These are phyloP conservation scores for Zootermopsis nevadensis DNA, from an alignment of 2,888 invertebrate species.

Conservation along the genomic window DNA sequence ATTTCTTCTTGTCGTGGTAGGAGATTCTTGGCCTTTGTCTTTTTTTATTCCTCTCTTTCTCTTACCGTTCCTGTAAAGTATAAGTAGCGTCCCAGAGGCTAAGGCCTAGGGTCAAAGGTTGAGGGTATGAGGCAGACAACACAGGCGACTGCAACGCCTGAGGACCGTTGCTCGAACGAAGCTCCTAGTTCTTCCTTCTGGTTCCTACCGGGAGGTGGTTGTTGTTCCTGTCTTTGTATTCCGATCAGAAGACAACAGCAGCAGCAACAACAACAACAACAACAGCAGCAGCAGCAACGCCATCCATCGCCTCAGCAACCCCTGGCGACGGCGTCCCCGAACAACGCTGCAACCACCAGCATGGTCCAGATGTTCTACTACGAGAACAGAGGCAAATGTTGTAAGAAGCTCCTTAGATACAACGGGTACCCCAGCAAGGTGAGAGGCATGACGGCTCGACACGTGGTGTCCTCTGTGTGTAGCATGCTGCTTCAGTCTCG, in stretches of 20 bases:
- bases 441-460: constrained; percentile 56
- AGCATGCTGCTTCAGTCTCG: neutral
- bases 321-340: constrained; percentile 46
- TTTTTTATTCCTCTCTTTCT: neutral
- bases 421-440: constrained; percentile 87
- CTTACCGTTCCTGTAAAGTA: neutral
- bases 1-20: neutral
- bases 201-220: constrained; percentile 56
- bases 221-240: constrained; percentile 65
- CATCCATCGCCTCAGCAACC: neutral
- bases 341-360: constrained; percentile 59
- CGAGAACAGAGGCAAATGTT: constrained; percentile 85
- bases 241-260: constrained; percentile 61
- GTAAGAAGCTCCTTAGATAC: constrained; percentile 82
- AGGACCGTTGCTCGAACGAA: neutral
- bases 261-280: constrained; percentile 54
- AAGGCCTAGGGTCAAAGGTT: neutral
- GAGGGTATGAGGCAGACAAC: constrained; percentile 8
- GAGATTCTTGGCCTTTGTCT: neutral
- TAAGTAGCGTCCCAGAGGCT: constrained; percentile 3
- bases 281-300: constrained; percentile 51
- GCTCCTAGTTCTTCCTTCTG: constrained; percentile 34
- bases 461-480: neutral
- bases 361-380: constrained; percentile 77
- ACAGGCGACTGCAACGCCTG: neutral